Conservation (phyloP, 2,888 invertebrate species). For the Orchesellides sinensis region DNA sequence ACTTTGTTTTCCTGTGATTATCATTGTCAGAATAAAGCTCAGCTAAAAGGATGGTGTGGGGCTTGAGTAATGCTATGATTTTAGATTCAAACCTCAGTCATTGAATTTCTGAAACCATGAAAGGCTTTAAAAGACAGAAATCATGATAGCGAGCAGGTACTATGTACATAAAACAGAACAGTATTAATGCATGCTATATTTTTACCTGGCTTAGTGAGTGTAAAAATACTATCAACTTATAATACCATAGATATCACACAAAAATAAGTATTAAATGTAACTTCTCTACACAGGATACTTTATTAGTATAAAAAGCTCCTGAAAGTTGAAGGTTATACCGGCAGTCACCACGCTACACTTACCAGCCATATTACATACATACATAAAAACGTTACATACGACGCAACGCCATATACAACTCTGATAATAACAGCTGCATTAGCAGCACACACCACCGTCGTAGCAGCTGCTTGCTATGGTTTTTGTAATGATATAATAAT, state of each 20-base stretch:
- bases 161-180: not conserved
- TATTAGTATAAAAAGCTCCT: too few species aligned
- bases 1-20: conserved; percentile 66
- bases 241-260: not conserved
- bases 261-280: not conserved
- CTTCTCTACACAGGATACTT: conserved; percentile 53
- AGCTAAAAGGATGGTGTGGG: not conserved
- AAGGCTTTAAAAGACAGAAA: conserved; percentile 2
- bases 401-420: not conserved
- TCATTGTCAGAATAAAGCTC: conserved; percentile 55
- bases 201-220: too few species aligned
- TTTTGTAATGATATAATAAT: conserved; percentile 53
- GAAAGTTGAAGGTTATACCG: conserved; percentile 63
- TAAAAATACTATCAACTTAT: not conserved
- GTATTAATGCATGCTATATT: not conserved
- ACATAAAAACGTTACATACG: conserved; percentile 2
- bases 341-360: conserved; percentile 64
- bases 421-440: not conserved
- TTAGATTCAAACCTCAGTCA: conserved; percentile 25
- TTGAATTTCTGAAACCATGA: not conserved
- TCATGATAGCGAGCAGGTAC: not conserved
- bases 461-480: conserved; percentile 42
- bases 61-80: conserved; percentile 22
- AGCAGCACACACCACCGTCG: conserved; percentile 23
- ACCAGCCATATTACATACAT: conserved; percentile 26